phyloP scores from a whole-genome alignment of 2,888 invertebrate species.

The Caenorhabditis sinica region DNA sequence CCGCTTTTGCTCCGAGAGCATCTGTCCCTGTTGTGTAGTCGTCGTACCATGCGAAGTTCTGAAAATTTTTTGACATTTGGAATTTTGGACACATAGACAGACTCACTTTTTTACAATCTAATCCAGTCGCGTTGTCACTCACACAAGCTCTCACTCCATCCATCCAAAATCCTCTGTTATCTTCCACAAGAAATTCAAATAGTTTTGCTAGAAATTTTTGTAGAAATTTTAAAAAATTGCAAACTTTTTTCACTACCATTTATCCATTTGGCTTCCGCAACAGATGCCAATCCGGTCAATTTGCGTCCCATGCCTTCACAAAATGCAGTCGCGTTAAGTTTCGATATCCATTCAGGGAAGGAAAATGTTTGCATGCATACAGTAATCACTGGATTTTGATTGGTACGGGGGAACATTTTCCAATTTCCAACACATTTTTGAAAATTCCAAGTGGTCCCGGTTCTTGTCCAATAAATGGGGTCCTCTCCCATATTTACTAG shows the following conservation, averaged over 20 bases:
- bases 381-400: background rate
- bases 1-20: no score
- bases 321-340: background rate
- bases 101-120: background rate
- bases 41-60: no score
- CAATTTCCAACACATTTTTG: conserved; percentile 8
- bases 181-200: no score
- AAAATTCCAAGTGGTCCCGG: background rate
- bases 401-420: background rate
- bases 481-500: background rate
- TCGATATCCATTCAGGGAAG: background rate
- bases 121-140: no score
- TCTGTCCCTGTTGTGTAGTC: no score
- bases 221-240: background rate
- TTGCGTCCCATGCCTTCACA: background rate
- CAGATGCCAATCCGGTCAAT: background rate
- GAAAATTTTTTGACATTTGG: no score
- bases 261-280: background rate
- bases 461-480: background rate
- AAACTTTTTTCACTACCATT: background rate
- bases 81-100: no score
- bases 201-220: background rate
- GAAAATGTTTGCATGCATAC: conserved; percentile 1
- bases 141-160: no score
- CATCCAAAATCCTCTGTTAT: no score